Percentiles rank a stretch among this genome's conserved stretches.
Conservation (phyloP, 1,140 invertebrate genomes). For the Tenebrio molitor region DNA sequence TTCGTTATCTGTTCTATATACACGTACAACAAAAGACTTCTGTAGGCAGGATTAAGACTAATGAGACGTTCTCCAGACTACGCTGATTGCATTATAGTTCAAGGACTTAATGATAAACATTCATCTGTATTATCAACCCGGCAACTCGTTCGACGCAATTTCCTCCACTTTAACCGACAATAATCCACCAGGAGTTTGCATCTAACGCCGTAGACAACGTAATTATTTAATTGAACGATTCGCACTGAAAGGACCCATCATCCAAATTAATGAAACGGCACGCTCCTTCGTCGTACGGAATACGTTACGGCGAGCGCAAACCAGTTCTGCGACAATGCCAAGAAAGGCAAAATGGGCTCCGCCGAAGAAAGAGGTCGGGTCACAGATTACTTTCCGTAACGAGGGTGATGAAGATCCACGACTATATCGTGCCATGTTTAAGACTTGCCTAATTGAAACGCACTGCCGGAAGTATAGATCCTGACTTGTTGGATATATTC, state of each 20-base stretch:
- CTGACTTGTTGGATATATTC: no score
- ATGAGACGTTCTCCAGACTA: constrained; percentile 39
- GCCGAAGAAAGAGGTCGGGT: no score
- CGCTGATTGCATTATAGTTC: constrained; percentile 38
- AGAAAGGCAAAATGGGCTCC: no score
- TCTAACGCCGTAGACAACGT: constrained; percentile 20
- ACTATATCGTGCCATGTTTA: constrained; percentile 13
- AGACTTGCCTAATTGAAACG: constrained; percentile 17
- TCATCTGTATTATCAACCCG: constrained; percentile 26
- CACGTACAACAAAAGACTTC: constrained; percentile 42
- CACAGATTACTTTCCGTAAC: constrained; percentile 21
- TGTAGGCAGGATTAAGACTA: constrained; percentile 36
- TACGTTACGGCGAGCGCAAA: no score
- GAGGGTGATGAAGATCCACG: constrained; percentile 22
- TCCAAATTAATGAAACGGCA: constrained; percentile 13
- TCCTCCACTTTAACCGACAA: constrained; percentile 43
- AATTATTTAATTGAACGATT: constrained; percentile 37
- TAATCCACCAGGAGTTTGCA: constrained; percentile 39
- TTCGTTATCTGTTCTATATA: constrained; percentile 40
- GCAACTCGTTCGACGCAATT: constrained; percentile 41
- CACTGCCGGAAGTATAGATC: no score
- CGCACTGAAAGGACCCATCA: constrained; percentile 22
- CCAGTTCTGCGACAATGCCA: no score
- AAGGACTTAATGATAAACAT: constrained; percentile 46
- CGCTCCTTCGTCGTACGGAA: constrained; percentile 12